A percentile compares a stretch with the other conserved stretches of the same genome.
These are phyloP conservation scores for Acleris holmiana DNA, from an alignment of 2,888 invertebrate genomes.

Conservation along the genomic window DNA sequence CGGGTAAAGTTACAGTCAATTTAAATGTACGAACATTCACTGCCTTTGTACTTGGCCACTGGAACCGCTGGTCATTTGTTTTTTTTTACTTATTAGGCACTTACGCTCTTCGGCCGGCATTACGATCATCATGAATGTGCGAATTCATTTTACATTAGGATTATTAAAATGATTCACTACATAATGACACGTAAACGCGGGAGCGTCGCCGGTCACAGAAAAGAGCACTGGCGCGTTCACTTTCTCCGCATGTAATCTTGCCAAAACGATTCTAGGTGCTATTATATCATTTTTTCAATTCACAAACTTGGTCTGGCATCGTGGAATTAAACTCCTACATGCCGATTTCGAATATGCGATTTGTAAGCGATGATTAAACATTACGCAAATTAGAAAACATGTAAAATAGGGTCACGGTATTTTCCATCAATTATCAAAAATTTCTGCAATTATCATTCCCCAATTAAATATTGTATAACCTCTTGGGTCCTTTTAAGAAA, in stretches of 20 bases:
- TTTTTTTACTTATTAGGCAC: constrained; percentile 12
- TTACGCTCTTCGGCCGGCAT: constrained; percentile 33
- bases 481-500: background rate
- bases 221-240: constrained; percentile 52
- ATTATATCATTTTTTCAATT: constrained; percentile 31
- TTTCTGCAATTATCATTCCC: background rate
- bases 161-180: constrained; percentile 30
- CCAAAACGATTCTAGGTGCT: constrained; percentile 50
- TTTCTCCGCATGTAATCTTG: constrained; percentile 56
- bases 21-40: background rate
- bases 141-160: constrained; percentile 35
- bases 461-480: constrained; percentile 12
- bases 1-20: background rate
- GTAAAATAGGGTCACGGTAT: background rate
- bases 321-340: constrained; percentile 9
- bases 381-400: constrained; percentile 7
- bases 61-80: background rate
- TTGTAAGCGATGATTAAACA: constrained; percentile 5
- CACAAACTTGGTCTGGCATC: constrained; percentile 5
- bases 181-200: constrained; percentile 30
- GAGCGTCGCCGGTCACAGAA: constrained; percentile 40
- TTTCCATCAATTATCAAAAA: constrained; percentile 5
- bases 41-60: background rate
- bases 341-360: background rate
- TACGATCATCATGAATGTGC: constrained; percentile 28